These are phyloP conservation scores for Varecia variegata DNA, from an alignment of 2,797 vertebrate species.

Conservation along the genomic window DNA sequence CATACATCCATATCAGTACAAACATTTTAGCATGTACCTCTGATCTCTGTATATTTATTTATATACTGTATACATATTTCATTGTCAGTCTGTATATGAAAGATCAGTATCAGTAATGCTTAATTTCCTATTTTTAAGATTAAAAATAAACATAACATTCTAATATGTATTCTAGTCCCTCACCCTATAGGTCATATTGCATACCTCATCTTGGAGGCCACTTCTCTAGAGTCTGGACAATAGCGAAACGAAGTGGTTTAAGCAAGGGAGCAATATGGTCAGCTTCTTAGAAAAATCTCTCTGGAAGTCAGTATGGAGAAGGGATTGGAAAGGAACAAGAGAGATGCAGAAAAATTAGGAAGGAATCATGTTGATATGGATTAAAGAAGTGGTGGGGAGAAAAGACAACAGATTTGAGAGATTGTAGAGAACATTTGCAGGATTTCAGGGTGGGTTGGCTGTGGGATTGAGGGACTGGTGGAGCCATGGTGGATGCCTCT, in stretches of 20 bases:
- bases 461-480: not conserved
- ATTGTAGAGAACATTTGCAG: not conserved
- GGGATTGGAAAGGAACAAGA: not conserved
- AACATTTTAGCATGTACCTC: not conserved
- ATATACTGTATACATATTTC: not conserved
- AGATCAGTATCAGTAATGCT: not conserved
- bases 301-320: slow-evolving; percentile 2
- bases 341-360: not conserved
- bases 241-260: slow-evolving; percentile 25
- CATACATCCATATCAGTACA: not conserved
- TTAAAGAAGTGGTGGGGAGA: not conserved
- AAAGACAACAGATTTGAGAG: slow-evolving; percentile 1
- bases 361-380: not conserved
- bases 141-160: slow-evolving; percentile 1
- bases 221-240: not conserved
- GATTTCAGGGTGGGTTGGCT: not conserved
- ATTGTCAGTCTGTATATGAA: slow-evolving; percentile 21
- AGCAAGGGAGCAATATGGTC: not conserved
- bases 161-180: not conserved
- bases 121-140: slow-evolving; percentile 9
- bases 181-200: not conserved
- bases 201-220: not conserved
- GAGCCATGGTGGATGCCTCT: not conserved
- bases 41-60: not conserved
- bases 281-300: slow-evolving; percentile 21